Evolutionary conservation across 2,888 invertebrate genomes (phyloP).

Genomic region (Amblyjoppa fuscipennis): DNA sequence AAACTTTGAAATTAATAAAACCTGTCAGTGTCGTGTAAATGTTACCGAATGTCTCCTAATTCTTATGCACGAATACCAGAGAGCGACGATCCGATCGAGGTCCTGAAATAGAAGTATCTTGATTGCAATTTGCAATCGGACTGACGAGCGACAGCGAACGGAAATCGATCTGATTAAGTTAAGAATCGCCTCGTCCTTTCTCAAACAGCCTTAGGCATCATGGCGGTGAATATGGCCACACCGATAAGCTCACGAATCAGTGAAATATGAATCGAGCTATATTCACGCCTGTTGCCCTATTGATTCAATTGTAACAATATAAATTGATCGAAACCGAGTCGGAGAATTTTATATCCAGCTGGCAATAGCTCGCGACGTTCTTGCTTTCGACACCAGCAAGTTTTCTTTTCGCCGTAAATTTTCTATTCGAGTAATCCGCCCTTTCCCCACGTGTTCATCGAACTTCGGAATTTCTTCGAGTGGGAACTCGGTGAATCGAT

Average conservation of each 20-base stretch:
- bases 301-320: not conserved
- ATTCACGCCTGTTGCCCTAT: not conserved
- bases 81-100: not conserved
- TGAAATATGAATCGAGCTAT: not conserved
- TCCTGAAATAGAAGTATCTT: not conserved
- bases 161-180: not conserved
- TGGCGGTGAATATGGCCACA: not conserved
- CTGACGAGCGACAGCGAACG: not conserved
- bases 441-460: not conserved
- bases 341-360: not conserved
- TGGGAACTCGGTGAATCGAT: not conserved
- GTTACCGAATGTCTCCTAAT: not conserved
- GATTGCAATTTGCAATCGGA: not conserved
- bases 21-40: not conserved
- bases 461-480: not conserved
- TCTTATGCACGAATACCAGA: not conserved
- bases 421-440: not conserved
- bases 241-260: not conserved
- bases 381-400: not conserved
- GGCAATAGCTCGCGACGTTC: not conserved
- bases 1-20: not conserved
- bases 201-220: not conserved
- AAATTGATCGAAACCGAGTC: not conserved
- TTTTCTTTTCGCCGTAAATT: not conserved
- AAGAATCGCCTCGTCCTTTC: not conserved